Base-by-base conservation (phyloP, 1,140 invertebrate genomes). In the Trachymyrmex cornetzi region DNA sequence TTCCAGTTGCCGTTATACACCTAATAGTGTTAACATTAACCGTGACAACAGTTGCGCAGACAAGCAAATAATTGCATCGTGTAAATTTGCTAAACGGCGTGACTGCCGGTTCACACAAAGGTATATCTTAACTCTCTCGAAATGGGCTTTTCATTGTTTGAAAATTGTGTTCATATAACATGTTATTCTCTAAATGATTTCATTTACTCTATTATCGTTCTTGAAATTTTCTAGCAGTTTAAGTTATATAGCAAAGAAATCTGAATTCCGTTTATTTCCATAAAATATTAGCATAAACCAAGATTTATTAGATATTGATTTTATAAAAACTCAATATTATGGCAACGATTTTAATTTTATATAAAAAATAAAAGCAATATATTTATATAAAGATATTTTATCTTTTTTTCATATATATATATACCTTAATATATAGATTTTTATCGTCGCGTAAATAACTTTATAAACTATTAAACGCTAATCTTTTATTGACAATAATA, bases 11-110 rank as follows among this genome's bases (percentile, higher is more conserved):
- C 55, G 24, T 84, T 75, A 75, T 63, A 48, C 19, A 74, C 24
- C 19, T 84, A 61, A 75, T 61, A 19, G n/a, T 9, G 50, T 84
- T 75, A 84, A 84, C 80, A 82, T 82, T 74, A 72, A 74, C 69
- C 27, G n/a, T 16, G 19, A 74, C 24, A 27, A 82, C 55, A 9
- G 27, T 63, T 84, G n/a, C 44, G n/a, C 80, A 74, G 80, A 24
- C 80, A 75, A 61, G 69, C 80, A 75, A 38, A 44, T 84, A 84
- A 84, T 74, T 84, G 67, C 38, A 74, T 84, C 67, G 80, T 74
- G 80, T 50, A 84, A 84, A 84, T 75, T 84, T 61, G 19, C 27
- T 84, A 22, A 84, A 74, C 48, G 38, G 27, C 53, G 11, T 48
- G 55, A 81, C 34, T 30, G 19, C 9, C n/a, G 38, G 16, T 74